phyloP scores from a whole-genome alignment of 1,140 invertebrate species.

The Drosophila lacteicornis region DNA sequence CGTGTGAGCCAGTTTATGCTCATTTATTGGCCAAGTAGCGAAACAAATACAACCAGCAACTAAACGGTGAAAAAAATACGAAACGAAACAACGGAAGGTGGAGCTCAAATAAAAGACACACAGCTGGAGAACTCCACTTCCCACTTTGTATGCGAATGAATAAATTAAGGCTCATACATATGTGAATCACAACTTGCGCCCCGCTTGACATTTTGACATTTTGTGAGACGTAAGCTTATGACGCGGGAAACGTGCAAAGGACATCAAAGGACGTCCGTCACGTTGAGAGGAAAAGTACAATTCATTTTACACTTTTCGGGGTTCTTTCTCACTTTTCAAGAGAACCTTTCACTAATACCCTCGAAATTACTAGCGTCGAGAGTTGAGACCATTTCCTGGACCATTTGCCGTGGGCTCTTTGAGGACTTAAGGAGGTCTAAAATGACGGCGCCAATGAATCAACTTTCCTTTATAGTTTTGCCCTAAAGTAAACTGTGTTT shows the following conservation, averaged over 20 bases:
- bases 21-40: slow-evolving; percentile 67
- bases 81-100: background rate
- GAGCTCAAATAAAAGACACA: slow-evolving; percentile 9
- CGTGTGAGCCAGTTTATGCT: slow-evolving; percentile 38
- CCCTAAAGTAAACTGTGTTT: slow-evolving; percentile 23
- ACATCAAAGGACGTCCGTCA: slow-evolving; percentile 37
- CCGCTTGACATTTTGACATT: slow-evolving; percentile 32
- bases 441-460: slow-evolving; percentile 36
- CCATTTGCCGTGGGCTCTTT: slow-evolving; percentile 29
- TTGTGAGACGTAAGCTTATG: slow-evolving; percentile 10
- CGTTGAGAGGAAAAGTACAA: slow-evolving; percentile 11
- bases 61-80: slow-evolving; percentile 8
- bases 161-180: slow-evolving; percentile 37
- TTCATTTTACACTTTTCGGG: slow-evolving; percentile 9
- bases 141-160: slow-evolving; percentile 33
- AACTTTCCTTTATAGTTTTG: slow-evolving; percentile 41
- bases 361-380: background rate
- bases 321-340: background rate
- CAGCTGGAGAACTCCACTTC: background rate
- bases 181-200: slow-evolving; percentile 21
- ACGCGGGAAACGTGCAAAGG: slow-evolving; percentile 15
- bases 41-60: slow-evolving; percentile 28
- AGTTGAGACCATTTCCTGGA: slow-evolving; percentile 10
- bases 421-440: slow-evolving; percentile 16
- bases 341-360: slow-evolving; percentile 13